Evolutionary conservation across 2,888 invertebrate genomes (phyloP).

Genomic region (Mesochorus sp.): DNA sequence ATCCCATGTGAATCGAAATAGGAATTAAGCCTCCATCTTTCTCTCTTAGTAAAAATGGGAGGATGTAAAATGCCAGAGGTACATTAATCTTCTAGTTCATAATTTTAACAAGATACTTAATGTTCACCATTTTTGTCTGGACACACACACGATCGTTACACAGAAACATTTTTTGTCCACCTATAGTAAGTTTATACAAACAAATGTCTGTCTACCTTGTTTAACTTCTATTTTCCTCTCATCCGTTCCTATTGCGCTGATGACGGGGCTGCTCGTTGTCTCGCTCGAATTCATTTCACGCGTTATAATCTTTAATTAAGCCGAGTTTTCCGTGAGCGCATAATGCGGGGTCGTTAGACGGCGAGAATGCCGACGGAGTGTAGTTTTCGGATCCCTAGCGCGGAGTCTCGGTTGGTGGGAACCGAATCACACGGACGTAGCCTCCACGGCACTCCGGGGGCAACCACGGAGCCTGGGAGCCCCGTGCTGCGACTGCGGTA

Average conservation of each 20-base stretch:
- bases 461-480: conserved; percentile 39
- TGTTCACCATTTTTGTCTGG: too few species aligned
- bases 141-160: too few species aligned
- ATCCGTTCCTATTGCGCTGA: conserved; percentile 15
- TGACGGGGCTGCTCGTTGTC: conserved; percentile 51
- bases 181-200: neutral
- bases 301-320: conserved; percentile 79
- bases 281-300: conserved; percentile 76
- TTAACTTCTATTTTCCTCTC: conserved; percentile 19
- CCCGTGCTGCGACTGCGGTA: conserved; percentile 10
- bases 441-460: conserved; percentile 24
- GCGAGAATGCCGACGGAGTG: conserved; percentile 55
- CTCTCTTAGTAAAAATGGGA: too few species aligned
- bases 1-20: too few species aligned
- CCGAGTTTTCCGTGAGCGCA: conserved; percentile 71
- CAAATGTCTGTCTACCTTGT: neutral
- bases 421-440: conserved; percentile 51
- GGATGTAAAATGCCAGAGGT: too few species aligned
- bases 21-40: too few species aligned
- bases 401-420: conserved; percentile 56
- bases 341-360: conserved; percentile 75
- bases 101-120: too few species aligned
- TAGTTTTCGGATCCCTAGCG: conserved; percentile 60
- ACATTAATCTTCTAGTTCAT: too few species aligned
- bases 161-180: neutral